Conservation (phyloP, 2,888 invertebrate species). For the Conus canariensis region DNA sequence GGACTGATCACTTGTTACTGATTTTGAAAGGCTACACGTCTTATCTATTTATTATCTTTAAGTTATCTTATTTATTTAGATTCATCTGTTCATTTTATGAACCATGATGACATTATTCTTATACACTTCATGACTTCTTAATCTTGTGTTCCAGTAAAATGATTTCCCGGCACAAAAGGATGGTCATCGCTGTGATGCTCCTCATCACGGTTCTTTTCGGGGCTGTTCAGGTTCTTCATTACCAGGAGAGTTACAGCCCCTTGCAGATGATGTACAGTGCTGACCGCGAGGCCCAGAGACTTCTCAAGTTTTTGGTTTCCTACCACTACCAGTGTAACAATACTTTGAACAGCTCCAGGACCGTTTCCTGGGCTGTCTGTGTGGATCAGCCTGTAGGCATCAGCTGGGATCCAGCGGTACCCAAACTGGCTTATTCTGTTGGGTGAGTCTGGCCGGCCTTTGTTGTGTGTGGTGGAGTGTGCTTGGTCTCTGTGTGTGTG, state of each 20-base stretch:
- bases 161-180: slow-evolving; percentile 33
- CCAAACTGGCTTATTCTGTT: slow-evolving; percentile 68
- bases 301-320: slow-evolving; percentile 71
- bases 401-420: slow-evolving; percentile 60
- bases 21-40: too few relatives aligned
- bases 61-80: too few relatives aligned
- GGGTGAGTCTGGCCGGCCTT: slow-evolving; percentile 61
- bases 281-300: slow-evolving; percentile 69
- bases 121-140: too few relatives aligned
- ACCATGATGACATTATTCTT: too few relatives aligned
- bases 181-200: neutral
- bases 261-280: slow-evolving; percentile 71
- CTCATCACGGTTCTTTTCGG: slow-evolving; percentile 48
- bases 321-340: slow-evolving; percentile 73
- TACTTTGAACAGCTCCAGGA: slow-evolving; percentile 66
- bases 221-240: slow-evolving; percentile 61
- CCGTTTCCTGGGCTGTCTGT: slow-evolving; percentile 70
- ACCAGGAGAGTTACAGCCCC: slow-evolving; percentile 68
- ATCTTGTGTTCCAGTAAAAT: slow-evolving; percentile 17
- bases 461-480: neutral
- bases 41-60: too few relatives aligned
- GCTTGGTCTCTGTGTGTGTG: neutral
- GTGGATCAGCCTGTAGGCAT: slow-evolving; percentile 65
- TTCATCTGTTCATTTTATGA: too few relatives aligned
- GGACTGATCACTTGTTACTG: too few relatives aligned